Conservation (phyloP, 1,140 invertebrate genomes). For the Leucophenga varia region DNA sequence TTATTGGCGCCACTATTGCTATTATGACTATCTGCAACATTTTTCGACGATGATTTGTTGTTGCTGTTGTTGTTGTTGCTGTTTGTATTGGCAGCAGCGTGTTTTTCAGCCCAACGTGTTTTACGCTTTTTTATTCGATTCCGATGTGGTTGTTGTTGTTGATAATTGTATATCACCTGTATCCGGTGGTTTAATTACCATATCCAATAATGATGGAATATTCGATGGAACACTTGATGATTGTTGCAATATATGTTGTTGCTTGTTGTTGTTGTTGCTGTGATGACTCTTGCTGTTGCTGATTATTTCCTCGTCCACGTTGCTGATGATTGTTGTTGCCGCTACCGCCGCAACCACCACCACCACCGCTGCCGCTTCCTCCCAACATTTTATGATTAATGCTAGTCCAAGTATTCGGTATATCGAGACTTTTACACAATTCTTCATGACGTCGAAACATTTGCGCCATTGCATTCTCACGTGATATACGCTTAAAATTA, state of each 20-base stretch:
- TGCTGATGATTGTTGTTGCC: slow-evolving; percentile 6
- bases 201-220: slow-evolving; percentile 49
- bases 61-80: not conserved
- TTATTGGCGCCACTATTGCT: not conserved
- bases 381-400: slow-evolving; percentile 10
- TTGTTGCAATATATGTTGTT: too few relatives aligned
- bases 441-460: slow-evolving; percentile 70
- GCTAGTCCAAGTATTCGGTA: slow-evolving; percentile 23
- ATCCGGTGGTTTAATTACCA: slow-evolving; percentile 46
- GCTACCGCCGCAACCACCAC: slow-evolving; percentile 19
- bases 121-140: slow-evolving; percentile 61
- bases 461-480: slow-evolving; percentile 72
- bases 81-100: slow-evolving; percentile 8
- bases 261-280: slow-evolving; percentile 13
- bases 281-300: slow-evolving; percentile 2
- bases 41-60: slow-evolving; percentile 3
- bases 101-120: slow-evolving; percentile 61
- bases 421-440: slow-evolving; percentile 61
- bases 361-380: slow-evolving; percentile 16
- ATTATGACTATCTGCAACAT: too few relatives aligned
- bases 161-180: slow-evolving; percentile 26
- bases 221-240: too few relatives aligned
- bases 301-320: too few relatives aligned
- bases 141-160: too few relatives aligned
- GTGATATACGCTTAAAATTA: slow-evolving; percentile 78